Evolutionary conservation across 1,140 invertebrate species (phyloP), one percentile per base, ranked within the genome.

Genomic region (Diplogasteroides magnus): DNA sequence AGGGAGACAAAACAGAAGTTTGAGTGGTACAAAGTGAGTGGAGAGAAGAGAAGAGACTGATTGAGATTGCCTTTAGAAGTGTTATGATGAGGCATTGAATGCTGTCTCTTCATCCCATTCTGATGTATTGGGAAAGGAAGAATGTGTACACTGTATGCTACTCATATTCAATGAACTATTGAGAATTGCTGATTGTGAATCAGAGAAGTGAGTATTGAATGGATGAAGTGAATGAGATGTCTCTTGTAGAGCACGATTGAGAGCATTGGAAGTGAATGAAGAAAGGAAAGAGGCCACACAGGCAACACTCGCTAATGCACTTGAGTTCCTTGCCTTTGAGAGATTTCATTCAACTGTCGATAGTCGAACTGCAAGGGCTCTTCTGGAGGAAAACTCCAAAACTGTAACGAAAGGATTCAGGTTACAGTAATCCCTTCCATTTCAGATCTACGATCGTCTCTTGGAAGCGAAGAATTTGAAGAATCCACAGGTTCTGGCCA

Each of bases 161-260:
- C 86, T 98, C 15, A 91, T 98, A 15, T 84, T 97, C 1, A 97
- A 97, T 86, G 96, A 98, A 84, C 85, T 99, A 0, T 85, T 98
- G 1, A 85, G 94, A 72, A 94, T 92, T 80, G 91, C 92, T 60
- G 95, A 97, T 85, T 88, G 90, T 1, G 87, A 89, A 60, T 94
- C 93, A 89, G 95, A 87, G 79, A 84, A 86, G 74, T 48, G 6
- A 48, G 37, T 48, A 11, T 19, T n/a, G n/a, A n/a, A n/a, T n/a
- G n/a, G n/a, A n/a, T n/a, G n/a, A n/a, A n/a, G n/a, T n/a, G n/a
- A n/a, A n/a, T n/a, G n/a, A n/a, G n/a, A n/a, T 48, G 6, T 48
- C 37, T 11, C 6, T 48, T 48, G 37, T 11, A 48, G 37, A 48
- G 37, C 37, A 48, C 37, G 37, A 48, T 11, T 48, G 6, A 11